A percentile compares a stretch with the other conserved stretches of the same genome.
Conservation (phyloP, 2,888 invertebrate species). For the Agrochola litura region DNA sequence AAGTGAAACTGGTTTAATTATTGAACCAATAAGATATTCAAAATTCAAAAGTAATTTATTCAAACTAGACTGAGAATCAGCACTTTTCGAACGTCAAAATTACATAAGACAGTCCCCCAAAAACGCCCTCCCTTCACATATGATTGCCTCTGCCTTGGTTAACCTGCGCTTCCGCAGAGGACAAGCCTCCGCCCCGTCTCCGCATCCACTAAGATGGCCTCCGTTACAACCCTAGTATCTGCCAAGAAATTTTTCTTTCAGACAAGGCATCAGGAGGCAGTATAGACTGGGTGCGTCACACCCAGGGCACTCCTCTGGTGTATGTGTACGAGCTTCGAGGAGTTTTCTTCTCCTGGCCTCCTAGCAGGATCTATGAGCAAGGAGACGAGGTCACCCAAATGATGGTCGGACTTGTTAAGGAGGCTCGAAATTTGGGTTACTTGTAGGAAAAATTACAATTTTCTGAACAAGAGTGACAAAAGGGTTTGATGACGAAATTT, state of each 20-base stretch:
- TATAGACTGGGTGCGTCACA: constrained; percentile 92
- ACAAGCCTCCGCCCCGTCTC: too few relatives aligned
- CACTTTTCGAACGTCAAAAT: too few relatives aligned
- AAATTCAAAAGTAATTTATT: too few relatives aligned
- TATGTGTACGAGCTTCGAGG: constrained; percentile 93
- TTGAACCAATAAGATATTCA: not conserved
- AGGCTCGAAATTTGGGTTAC: constrained; percentile 86
- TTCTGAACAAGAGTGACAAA: not conserved
- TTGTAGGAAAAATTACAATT: constrained; percentile 64
- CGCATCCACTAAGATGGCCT: too few relatives aligned
- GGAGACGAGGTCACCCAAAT: constrained; percentile 92
- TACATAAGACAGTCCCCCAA: too few relatives aligned
- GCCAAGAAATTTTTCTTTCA: constrained; percentile 63
- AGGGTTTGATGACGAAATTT: not conserved
- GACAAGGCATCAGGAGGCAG: constrained; percentile 91
- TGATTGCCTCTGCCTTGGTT: not conserved
- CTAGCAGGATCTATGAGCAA: constrained; percentile 91
- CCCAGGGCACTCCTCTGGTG: constrained; percentile 88
- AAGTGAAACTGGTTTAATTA: not conserved
- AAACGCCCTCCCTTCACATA: too few relatives aligned
- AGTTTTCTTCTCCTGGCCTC: constrained; percentile 92
- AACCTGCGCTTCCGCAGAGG: too few relatives aligned
- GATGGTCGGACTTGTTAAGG: constrained; percentile 88
- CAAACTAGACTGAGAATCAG: too few relatives aligned
- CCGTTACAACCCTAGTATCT: too few relatives aligned